Percentiles rank a stretch among this genome's conserved stretches.
These are phyloP conservation scores for Tenthredo mesomela DNA, from an alignment of 2,888 invertebrate genomes.

Conservation along the genomic window DNA sequence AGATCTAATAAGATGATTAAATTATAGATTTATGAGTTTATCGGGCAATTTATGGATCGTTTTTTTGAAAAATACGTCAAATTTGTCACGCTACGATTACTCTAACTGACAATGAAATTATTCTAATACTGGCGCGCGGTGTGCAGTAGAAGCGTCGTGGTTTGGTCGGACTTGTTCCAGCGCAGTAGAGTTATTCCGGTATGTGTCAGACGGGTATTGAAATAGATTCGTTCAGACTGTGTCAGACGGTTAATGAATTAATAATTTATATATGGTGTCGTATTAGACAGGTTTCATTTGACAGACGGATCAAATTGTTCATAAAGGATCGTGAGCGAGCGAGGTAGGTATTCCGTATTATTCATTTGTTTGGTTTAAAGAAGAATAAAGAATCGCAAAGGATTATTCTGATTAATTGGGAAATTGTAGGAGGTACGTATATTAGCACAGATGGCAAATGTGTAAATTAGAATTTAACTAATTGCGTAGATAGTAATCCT, in stretches of 20 bases:
- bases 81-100: neutral
- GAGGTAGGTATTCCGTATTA: too few species aligned
- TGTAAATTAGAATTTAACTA: neutral
- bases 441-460: neutral
- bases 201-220: neutral
- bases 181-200: conserved; percentile 4
- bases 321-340: neutral
- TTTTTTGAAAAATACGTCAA: neutral
- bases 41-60: neutral
- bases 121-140: neutral
- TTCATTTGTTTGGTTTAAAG: neutral
- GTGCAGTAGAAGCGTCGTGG: conserved; percentile 3
- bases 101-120: neutral
- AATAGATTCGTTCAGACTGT: neutral
- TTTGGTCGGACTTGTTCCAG: conserved; percentile 1
- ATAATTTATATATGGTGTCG: neutral
- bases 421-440: neutral
- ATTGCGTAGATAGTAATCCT: neutral
- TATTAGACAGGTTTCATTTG: neutral
- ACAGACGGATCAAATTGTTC: neutral
- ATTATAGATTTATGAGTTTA: neutral
- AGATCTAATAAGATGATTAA: neutral
- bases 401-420: neutral
- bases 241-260: neutral
- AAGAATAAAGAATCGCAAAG: too few species aligned